Evolutionary conservation across 2,888 invertebrate species (phyloP).

Genomic region (Pterostichus madidus): DNA sequence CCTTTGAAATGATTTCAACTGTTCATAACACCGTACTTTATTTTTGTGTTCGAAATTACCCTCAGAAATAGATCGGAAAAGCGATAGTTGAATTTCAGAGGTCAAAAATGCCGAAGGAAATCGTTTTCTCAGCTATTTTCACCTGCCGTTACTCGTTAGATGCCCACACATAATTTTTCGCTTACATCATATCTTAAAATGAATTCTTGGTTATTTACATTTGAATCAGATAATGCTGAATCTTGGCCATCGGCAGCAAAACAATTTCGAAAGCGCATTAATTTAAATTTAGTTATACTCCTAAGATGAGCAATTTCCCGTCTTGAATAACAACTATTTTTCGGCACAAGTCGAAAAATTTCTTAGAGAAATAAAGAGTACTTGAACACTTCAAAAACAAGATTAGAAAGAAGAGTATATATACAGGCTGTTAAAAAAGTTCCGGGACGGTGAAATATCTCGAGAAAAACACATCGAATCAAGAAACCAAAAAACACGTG

Average conservation of each 20-base stretch:
- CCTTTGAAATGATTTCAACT: slow-evolving; percentile 38
- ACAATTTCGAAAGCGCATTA: neutral
- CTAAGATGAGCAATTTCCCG: too few species aligned
- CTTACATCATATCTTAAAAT: slow-evolving; percentile 35
- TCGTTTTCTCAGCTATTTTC: slow-evolving; percentile 33
- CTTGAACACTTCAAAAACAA: too few species aligned
- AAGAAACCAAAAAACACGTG: too few species aligned
- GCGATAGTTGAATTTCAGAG: slow-evolving; percentile 30
- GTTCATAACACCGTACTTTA: slow-evolving; percentile 20
- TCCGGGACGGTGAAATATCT: too few species aligned
- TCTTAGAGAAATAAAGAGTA: too few species aligned
- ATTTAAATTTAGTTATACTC: too few species aligned
- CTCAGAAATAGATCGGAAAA: slow-evolving; percentile 29
- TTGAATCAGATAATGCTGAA: neutral
- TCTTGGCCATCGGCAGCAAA: neutral
- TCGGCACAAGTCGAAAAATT: too few species aligned
- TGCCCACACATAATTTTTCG: slow-evolving; percentile 2
- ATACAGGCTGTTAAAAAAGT: too few species aligned
- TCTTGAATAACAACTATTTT: too few species aligned
- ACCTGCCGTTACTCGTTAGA: slow-evolving; percentile 1
- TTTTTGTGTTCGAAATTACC: slow-evolving; percentile 6
- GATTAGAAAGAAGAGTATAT: too few species aligned
- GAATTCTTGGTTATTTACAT: neutral
- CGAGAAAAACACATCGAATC: too few species aligned
- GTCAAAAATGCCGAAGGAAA: slow-evolving; percentile 30